Percentiles rank a stretch among this genome's conserved stretches.
phyloP scores from a whole-genome alignment of 2,113 vertebrate species.

The Hylia prasina region DNA sequence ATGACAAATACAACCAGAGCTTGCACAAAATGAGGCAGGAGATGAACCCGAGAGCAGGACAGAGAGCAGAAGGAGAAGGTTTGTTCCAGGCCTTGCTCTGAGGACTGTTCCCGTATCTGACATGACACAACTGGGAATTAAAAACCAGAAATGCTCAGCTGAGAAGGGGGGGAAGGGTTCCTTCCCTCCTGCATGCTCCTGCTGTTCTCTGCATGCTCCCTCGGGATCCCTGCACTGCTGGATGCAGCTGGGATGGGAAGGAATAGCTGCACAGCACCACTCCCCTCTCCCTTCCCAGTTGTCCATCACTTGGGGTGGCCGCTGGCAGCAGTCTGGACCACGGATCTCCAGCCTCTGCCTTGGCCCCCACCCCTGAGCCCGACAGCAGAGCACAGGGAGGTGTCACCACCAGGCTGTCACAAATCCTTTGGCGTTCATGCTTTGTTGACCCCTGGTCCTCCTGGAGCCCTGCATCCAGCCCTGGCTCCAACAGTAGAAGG shows the following conservation, averaged over 20 bases:
- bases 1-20: neutral
- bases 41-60: neutral
- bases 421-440: neutral
- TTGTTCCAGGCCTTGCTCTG: neutral
- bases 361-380: neutral
- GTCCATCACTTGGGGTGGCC: no score
- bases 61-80: neutral
- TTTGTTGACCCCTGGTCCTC: neutral
- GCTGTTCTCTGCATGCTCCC: neutral
- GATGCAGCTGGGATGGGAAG: neutral
- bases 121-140: neutral
- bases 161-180: neutral
- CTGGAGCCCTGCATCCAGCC: neutral
- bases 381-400: neutral
- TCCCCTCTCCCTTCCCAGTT: accelerated
- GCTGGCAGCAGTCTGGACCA: neutral
- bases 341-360: neutral
- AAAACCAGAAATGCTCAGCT: neutral
- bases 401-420: neutral
- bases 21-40: neutral
- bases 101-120: neutral
- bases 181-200: neutral
- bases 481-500: neutral
- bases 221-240: neutral
- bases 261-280: neutral